Conservation (phyloP, 2,113 vertebrate species). For the Aramus guarauna region DNA sequence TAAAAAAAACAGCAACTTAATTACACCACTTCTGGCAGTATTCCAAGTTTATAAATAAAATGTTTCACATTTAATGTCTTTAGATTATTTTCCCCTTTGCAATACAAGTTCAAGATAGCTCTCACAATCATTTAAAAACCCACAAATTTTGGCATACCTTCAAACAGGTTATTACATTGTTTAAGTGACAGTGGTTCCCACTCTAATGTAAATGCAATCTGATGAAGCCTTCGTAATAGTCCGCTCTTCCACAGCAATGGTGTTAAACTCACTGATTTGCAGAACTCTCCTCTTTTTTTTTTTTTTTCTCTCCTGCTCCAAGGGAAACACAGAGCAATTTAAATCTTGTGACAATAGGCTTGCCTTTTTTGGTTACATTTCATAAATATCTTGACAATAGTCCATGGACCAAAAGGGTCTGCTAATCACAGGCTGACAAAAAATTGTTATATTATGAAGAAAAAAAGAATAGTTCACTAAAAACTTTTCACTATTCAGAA, state of each 20-base stretch:
- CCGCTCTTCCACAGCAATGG: background rate
- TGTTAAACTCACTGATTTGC: background rate
- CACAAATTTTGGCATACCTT: background rate
- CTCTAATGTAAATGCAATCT: background rate
- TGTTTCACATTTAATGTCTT: background rate
- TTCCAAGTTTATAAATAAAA: background rate
- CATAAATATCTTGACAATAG: background rate
- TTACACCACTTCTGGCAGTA: background rate
- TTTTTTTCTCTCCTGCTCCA: background rate
- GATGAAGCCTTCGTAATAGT: background rate
- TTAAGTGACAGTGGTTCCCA: background rate
- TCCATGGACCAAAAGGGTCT: background rate
- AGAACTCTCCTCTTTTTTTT: background rate
- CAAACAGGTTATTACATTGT: background rate
- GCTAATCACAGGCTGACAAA: background rate
- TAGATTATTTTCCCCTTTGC: background rate
- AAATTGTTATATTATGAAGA: background rate
- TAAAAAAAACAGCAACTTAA: background rate
- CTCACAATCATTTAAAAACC: background rate
- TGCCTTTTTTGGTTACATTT: background rate
- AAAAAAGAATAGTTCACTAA: background rate
- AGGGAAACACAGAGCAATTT: background rate
- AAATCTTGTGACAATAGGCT: background rate
- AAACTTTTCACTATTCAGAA: background rate
- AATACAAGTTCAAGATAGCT: background rate